Conservation (phyloP, 2,113 vertebrate genomes). For the Poeciliopsis prolifica region DNA sequence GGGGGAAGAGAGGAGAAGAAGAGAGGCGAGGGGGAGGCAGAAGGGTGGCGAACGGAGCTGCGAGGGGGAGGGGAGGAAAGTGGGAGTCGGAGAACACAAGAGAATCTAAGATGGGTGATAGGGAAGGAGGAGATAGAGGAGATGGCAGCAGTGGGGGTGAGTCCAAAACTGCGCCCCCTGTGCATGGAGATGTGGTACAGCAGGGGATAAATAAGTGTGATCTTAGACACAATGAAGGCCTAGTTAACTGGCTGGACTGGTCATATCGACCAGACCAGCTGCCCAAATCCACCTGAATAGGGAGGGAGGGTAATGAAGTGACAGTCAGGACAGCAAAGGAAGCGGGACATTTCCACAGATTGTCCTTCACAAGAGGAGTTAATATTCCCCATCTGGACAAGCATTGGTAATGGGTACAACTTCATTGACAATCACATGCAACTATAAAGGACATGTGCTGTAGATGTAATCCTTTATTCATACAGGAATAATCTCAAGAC, state of each 20-base stretch:
- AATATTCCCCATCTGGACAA: no score
- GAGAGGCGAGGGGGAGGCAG: conserved; percentile 9
- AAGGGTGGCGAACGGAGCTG: neutral
- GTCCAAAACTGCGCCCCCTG: conserved; percentile 52
- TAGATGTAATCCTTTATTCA: neutral
- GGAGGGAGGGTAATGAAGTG: neutral
- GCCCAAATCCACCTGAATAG: conserved; percentile 6
- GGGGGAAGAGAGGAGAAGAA: conserved; percentile 5
- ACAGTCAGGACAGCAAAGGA: no score
- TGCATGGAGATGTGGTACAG: conserved; percentile 30
- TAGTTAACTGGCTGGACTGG: conserved; percentile 28
- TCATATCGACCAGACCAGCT: conserved; percentile 32
- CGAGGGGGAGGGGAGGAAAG: neutral
- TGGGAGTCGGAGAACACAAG: conserved; percentile 10
- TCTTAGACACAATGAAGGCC: conserved; percentile 54
- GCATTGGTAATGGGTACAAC: neutral
- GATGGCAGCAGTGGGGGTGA: neutral
- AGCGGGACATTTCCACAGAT: neutral
- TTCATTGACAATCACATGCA: conserved; percentile 20
- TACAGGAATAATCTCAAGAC: no score
- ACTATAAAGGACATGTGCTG: conserved; percentile 33
- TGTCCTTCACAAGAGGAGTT: neutral
- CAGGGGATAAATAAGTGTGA: conserved; percentile 1
- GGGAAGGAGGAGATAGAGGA: neutral
- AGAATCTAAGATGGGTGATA: neutral